Percentiles rank a stretch among this genome's conserved stretches.
Conservation (phyloP, 2,797 vertebrate genomes). For the Crypturellus tataupa region DNA sequence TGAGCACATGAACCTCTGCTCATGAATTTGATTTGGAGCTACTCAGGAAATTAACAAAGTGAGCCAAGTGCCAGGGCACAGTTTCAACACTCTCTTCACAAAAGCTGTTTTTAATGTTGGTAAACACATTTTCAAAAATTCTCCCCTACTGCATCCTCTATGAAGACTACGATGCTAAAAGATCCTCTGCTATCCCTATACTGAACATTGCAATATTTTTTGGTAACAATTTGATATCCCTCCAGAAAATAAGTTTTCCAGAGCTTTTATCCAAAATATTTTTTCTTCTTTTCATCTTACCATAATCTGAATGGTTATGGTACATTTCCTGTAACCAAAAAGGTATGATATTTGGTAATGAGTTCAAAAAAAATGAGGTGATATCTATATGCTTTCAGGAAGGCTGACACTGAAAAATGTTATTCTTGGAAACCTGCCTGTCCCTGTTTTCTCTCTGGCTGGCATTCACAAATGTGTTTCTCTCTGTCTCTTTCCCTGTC, state of each 20-base stretch:
- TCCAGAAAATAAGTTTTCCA: not conserved
- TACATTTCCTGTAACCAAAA: conserved; percentile 8
- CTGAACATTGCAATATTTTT: not conserved
- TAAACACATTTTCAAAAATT: not conserved
- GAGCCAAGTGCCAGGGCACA: not conserved
- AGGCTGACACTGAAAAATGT: conserved; percentile 32
- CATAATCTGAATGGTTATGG: not conserved
- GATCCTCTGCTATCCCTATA: not conserved
- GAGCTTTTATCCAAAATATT: not conserved
- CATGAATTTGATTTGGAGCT: not conserved
- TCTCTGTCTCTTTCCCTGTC: conserved; percentile 49
- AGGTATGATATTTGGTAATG: not conserved
- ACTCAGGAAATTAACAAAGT: not conserved
- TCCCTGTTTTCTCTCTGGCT: conserved; percentile 2
- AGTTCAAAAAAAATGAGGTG: not conserved
- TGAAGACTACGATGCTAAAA: not conserved
- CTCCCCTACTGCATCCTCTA: not conserved
- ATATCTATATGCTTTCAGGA: not conserved
- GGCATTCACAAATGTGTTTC: conserved; percentile 46
- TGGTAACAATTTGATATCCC: not conserved
- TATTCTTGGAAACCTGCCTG: conserved; percentile 42
- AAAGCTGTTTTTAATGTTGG: not conserved
- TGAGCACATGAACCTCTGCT: not conserved
- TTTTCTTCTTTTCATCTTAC: not conserved
- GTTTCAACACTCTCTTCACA: not conserved